Base-by-base conservation (phyloP, 2,888 invertebrate species). In the Coremacera marginata region DNA sequence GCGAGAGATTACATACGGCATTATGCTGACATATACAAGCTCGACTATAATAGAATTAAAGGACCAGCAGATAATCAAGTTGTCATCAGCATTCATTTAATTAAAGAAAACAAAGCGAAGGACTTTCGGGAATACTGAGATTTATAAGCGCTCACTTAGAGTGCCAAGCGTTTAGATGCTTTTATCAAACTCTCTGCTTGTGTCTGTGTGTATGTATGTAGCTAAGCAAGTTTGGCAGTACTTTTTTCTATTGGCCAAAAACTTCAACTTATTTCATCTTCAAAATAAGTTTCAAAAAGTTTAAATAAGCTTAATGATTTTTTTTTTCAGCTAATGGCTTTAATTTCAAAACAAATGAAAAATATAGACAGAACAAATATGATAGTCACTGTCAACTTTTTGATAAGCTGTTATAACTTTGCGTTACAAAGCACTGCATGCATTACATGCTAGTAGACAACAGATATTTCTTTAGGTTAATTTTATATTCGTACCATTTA, bases 1-100 rank as follows among this genome's bases (percentile, higher is more conserved):
- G 34, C 7, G n/a, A 2, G 73, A 44, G 14, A 14, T 8, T n/a
- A 62, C 8, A 25, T 14, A n/a, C 3, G 19, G 34, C 25, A 72
- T 19, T 52, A n/a, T 31, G 65, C 8, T 37, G 27, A 37, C n/a
- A 25, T 57, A 75, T 57, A 77, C 60, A 72, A 72, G 63, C 60
- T 51, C 62, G 57, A 68, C 44, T 11, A 84, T 84, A 85, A 86
- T 84, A 83, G 86, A 86, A 86, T 84, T 85, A 84, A 84, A 83
- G 85, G 80, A 80, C 73, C 82, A 80, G 83, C 82, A 80, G 85
- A 86, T 85, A 86, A 86, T 86, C 84, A 86, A 86, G 83, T 84
- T 85, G 85, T 86, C 86, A 86, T 84, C 86, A 84, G 84, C 84
- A 86, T 85, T 85, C 85, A 86, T 86, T 86, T 86, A 85, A 86